Base-by-base conservation (phyloP, 2,797 vertebrate species). In the Austrolebias charrua region DNA sequence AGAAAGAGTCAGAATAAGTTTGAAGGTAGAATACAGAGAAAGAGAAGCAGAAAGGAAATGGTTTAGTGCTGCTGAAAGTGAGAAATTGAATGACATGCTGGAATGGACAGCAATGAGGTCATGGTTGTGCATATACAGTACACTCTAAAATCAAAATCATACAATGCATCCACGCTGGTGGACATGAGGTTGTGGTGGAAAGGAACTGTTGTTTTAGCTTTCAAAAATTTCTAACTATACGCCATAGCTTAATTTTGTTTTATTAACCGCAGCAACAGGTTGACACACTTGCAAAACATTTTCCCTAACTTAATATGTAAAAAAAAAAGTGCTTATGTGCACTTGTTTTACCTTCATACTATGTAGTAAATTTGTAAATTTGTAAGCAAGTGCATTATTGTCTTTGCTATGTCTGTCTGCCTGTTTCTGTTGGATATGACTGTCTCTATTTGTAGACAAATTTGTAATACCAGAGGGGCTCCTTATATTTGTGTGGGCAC, bases 401-500 rank as follows among this genome's bases (percentile, higher is more conserved):
- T 72, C 29, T 58, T 58, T 19, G n/a, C 7, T 40, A 19, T 61
- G 51, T 73, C 33, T 58, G 57, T 51, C 43, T 54, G 45, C 19
- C 20, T 60, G 56, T 68, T 56, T 63, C 24, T 75, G 63, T 63
- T 70, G 50, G 64, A 74, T 63, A 62, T 69, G 68, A 28, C 47
- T 63, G 53, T 38, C 56, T 78, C 50, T 63, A 48, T 77, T 55
- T 8, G 19, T 40, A 55, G 61, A 80, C 59, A 57, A 79, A 74
- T 71, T 78, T 71, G 81, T 83, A 86, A 80, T 81, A 82, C 73
- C 85, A 85, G 69, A 79, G 78, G 72, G 84, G 80, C 81, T 90
- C 71, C 75, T 85, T 91, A 85, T 83, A 87, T 83, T 83, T 86
- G 89, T 91, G 85, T 90, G 81, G 83, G 81, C 80, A 82, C 81